Percentiles rank a stretch among this genome's conserved stretches.
These are phyloP conservation scores for Troides oblongomaculatus DNA, from an alignment of 2,888 invertebrate genomes.

Conservation along the genomic window DNA sequence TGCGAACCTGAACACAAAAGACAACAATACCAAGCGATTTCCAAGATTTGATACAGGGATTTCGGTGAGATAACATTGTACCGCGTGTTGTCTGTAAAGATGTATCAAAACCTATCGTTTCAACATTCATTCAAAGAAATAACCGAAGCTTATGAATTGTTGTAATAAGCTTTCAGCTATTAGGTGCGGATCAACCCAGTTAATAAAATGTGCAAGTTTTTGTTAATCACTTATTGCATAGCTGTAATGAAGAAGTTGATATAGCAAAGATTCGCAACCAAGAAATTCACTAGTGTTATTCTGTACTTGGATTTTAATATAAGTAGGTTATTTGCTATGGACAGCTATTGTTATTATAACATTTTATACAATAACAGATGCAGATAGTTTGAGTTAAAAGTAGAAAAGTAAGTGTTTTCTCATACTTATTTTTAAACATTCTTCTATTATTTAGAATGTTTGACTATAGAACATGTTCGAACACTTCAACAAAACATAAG, in stretches of 20 bases:
- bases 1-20: slow-evolving; percentile 71
- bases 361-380: no score
- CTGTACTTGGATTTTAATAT: neutral
- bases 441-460: no score
- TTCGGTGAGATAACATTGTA: slow-evolving; percentile 62
- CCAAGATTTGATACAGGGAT: slow-evolving; percentile 76
- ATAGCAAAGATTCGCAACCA: neutral
- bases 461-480: no score
- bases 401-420: no score
- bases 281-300: neutral
- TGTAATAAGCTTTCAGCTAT: neutral
- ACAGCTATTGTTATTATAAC: no score
- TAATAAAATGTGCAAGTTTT: no score
- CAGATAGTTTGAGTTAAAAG: no score
- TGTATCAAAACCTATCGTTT: slow-evolving; percentile 10
- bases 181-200: neutral
- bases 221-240: no score
- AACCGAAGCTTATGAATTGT: neutral
- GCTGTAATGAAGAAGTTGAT: neutral
- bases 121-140: neutral
- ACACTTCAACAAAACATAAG: no score
- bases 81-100: slow-evolving; percentile 41
- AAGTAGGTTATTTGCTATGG: no score
- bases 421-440: no score
- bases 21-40: slow-evolving; percentile 77